These are phyloP conservation scores for Hedychridium roseum DNA, from an alignment of 2,888 invertebrate genomes.

Conservation along the genomic window DNA sequence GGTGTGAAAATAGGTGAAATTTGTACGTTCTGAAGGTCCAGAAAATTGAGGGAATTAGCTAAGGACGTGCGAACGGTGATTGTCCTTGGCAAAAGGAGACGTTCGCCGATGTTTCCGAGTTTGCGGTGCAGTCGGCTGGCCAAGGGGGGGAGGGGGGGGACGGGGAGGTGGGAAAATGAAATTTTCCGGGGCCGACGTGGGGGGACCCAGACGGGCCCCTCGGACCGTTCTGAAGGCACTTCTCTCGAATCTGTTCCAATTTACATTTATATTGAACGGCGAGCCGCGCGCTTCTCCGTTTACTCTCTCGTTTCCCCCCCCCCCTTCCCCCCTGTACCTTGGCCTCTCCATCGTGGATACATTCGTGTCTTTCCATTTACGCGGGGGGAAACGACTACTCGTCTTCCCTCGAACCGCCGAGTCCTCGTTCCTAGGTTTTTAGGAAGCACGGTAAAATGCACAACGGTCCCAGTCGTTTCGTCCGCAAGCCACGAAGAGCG, in stretches of 20 bases:
- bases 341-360: slow-evolving; percentile 48
- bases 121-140: too few relatives aligned
- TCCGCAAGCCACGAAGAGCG: too few relatives aligned
- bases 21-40: too few relatives aligned
- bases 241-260: slow-evolving; percentile 61
- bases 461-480: slow-evolving; percentile 3
- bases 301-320: background rate
- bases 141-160: slow-evolving; percentile 1
- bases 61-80: too few relatives aligned
- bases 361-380: slow-evolving; percentile 54
- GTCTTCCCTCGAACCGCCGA: slow-evolving; percentile 12
- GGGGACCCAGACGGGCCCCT: slow-evolving; percentile 34
- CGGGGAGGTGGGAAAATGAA: slow-evolving; percentile 4
- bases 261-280: slow-evolving; percentile 63
- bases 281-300: slow-evolving; percentile 32
- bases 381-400: slow-evolving; percentile 20
- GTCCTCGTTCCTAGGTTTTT: slow-evolving; percentile 38
- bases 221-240: too few relatives aligned
- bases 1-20: too few relatives aligned
- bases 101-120: too few relatives aligned
- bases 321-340: slow-evolving; percentile 36
- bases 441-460: slow-evolving; percentile 28
- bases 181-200: too few relatives aligned
- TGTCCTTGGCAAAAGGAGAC: too few relatives aligned
- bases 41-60: too few relatives aligned